A percentile compares a stretch with the other conserved stretches of the same genome.
Evolutionary conservation across 2,113 vertebrate genomes (phyloP).

Genomic region (Otolemur garnettii): DNA sequence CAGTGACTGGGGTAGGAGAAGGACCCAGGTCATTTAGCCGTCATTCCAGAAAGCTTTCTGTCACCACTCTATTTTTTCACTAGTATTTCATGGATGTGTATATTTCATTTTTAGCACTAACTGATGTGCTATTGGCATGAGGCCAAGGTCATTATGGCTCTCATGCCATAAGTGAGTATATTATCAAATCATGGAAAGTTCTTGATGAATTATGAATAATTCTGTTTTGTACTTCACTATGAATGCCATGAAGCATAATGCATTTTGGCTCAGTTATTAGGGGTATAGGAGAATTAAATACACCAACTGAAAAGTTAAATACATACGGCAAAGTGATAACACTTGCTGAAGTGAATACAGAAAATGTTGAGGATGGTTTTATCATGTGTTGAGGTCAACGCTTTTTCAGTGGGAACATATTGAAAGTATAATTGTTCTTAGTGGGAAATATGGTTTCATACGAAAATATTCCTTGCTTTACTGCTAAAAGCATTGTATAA

Average conservation of each 20-base stretch:
- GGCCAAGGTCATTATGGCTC: neutral
- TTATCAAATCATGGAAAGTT: neutral
- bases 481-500: slow-evolving; percentile 55
- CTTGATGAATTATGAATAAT: neutral
- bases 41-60: neutral
- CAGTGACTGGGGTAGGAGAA: neutral
- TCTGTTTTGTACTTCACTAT: neutral
- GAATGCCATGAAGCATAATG: neutral
- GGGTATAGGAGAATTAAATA: slow-evolving; percentile 8
- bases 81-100: neutral
- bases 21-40: neutral
- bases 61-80: neutral
- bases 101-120: neutral
- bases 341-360: slow-evolving; percentile 27
- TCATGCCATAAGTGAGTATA: neutral
- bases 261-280: slow-evolving; percentile 36
- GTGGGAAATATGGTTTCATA: slow-evolving; percentile 42
- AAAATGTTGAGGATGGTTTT: slow-evolving; percentile 49
- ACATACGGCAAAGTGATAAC: slow-evolving; percentile 40
- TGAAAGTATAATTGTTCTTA: slow-evolving; percentile 67
- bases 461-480: slow-evolving; percentile 68
- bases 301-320: slow-evolving; percentile 65
- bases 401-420: slow-evolving; percentile 55
- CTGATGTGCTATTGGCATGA: neutral
- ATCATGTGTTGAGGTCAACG: slow-evolving; percentile 69